A percentile compares a stretch with the other conserved stretches of the same genome.
phyloP scores from a whole-genome alignment of 2,797 vertebrate genomes.

The Leptodactylus fallax region DNA sequence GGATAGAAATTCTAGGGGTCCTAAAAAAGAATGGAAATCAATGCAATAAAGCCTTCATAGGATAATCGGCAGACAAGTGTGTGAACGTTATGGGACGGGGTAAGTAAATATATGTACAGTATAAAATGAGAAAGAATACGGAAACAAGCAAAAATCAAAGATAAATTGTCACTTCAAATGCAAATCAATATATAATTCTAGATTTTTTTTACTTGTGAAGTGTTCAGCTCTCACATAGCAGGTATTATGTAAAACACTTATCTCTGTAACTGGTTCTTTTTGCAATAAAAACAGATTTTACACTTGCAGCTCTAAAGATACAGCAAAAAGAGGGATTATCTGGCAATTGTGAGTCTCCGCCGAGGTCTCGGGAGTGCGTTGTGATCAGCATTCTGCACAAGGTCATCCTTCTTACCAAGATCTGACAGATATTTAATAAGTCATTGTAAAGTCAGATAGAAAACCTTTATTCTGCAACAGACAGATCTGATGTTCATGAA shows the following conservation, averaged over 20 bases:
- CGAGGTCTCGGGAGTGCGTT: not conserved
- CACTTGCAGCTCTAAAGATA: not conserved
- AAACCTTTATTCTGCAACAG: conserved; percentile 44
- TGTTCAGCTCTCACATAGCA: not conserved
- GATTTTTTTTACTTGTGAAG: not conserved
- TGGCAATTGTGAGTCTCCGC: not conserved
- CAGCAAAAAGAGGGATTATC: conserved; percentile 18
- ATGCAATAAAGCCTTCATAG: not conserved
- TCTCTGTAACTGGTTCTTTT: not conserved
- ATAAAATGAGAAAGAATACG: not conserved
- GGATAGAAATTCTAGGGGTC: not conserved
- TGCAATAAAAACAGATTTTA: not conserved
- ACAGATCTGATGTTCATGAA: conserved; percentile 49
- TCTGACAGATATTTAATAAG: conserved; percentile 38
- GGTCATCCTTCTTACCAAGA: conserved; percentile 37
- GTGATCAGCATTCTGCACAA: conserved; percentile 44
- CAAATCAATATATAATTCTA: not conserved
- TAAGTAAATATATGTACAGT: not conserved
- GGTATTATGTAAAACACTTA: conserved; percentile 7
- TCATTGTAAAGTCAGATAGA: conserved; percentile 41
- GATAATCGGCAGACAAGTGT: not conserved
- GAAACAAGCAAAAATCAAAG: conserved; percentile 3
- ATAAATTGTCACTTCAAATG: conserved; percentile 17
- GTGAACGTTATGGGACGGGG: not conserved
- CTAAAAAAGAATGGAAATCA: not conserved